Base-by-base conservation (phyloP, 1,140 invertebrate species). In the Gryon sp. region DNA sequence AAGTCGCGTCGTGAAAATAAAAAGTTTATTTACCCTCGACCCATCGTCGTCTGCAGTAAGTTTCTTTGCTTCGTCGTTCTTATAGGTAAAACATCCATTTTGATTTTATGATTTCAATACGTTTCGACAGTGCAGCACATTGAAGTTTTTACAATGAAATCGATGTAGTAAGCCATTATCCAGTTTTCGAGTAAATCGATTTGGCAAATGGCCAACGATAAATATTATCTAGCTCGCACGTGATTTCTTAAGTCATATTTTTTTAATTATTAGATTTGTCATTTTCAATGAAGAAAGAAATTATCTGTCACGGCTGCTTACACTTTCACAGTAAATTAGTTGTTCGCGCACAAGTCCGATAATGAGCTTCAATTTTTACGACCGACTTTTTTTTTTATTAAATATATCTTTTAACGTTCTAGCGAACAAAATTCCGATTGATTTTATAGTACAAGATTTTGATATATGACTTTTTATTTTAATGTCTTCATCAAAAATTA, bases 41-140 rank as follows among this genome's bases (percentile, higher is more conserved):
- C 50, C 50, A 38, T 55, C 50, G 32, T 26, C 30, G 30, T 34
- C 30, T 3, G 41, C 24, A 20, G 24, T 18, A 15, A 24, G 26
- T 59, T 45, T 19, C 38, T 63, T 50, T 32, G 18, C 32, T 63
- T 41, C 45, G 34, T 40, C 34, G 32, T 41, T 53, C 48, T 66
- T 46, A 55, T 53, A 48, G 63, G 52, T 48, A 57, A 57, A 68
- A 57, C 63, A 68, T 68, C 63, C 40, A 68, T 68, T 68, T 68
- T 46, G 63, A 68, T 68, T 68, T 68, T 68, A 68, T 57, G 63
- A 68, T 68, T 68, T 68, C 50, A 66, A 55, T 66, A 66, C 62
- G 62, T 53, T 66, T 12, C 19, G 62, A 45, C 52, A 66, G 50
- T 66, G 41, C 62, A 18, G 50, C 14, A 26, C 62, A 46, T 46